Evolutionary conservation across 2,797 vertebrate species (phyloP), one percentile per base, ranked within the genome.

Genomic region (Peromyscus attwateri): DNA sequence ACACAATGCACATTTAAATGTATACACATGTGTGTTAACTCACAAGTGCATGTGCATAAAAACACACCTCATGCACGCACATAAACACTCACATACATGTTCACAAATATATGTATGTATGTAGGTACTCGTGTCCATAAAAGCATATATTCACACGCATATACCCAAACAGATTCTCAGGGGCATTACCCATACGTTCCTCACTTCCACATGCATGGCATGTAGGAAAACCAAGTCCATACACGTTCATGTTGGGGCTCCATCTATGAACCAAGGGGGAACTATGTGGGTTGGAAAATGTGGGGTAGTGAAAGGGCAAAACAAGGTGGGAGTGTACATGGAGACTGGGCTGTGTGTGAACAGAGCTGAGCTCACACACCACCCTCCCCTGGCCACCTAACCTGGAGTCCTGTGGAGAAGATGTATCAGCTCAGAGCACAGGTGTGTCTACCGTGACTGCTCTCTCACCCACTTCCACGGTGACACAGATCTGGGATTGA

Each of bases 191-290:
- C 70, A 37, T 7, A 2, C 0, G 6, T 0, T 37, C 17, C n/a
- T 10, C 6, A 2, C 0, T 4, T 5, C 27, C 10, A 17, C 2
- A 6, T 19, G 0, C 16, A 34, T 29, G 10, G n/a, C 57, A 34
- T 1, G 3, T 13, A 25, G 40, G 55, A 52, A 52, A 46, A 17
- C 13, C 12, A 31, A 73, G 21, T 57, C 73, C 52, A 34, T 27
- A 43, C n/a, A 55, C 46, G 16, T 64, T 62, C 10, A 12, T n/a
- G 13, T 64, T 34, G 52, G 31, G 52, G 31, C 14, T 76, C 52
- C 21, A 7, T 3, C n/a, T 55, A 2, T 0, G 0, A 17, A 21
- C 2, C 0, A 73, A 43, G 84, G 21, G 23, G n/a, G 8, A 34
- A 34, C 13, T 0, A 11, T 57, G 68, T 13, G 40, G 9, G 0